phyloP scores from a whole-genome alignment of 2,797 vertebrate genomes.

The Hybognathus amarus region DNA sequence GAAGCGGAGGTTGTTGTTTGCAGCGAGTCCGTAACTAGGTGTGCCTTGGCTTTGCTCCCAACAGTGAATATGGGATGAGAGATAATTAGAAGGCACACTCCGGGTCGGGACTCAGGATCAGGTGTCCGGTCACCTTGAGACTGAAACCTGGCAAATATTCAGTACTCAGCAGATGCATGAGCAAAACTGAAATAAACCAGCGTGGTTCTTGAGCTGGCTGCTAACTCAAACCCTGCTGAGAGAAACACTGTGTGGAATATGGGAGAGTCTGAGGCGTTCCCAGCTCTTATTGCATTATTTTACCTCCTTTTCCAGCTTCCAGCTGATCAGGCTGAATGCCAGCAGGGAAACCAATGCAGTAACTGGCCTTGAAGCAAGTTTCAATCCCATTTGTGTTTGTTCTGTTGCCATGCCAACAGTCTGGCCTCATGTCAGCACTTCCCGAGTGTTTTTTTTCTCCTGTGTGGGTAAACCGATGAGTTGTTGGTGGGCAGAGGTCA shows the following conservation, averaged over 20 bases:
- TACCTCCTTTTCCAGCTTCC: conserved; percentile 69
- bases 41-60: conserved; percentile 45
- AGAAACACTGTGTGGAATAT: conserved; percentile 46
- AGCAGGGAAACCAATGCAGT: conserved; percentile 62
- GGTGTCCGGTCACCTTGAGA: conserved; percentile 56
- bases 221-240: conserved; percentile 57
- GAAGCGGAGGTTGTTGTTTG: conserved; percentile 2
- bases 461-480: neutral
- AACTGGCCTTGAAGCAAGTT: conserved; percentile 68
- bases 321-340: conserved; percentile 61
- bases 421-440: conserved; percentile 60
- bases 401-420: conserved; percentile 64
- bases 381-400: conserved; percentile 69
- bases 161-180: neutral
- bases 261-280: conserved; percentile 43
- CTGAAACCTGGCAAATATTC: conserved; percentile 52
- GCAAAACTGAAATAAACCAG: conserved; percentile 57
- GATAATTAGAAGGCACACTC: conserved; percentile 48
- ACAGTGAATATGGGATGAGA: conserved; percentile 38
- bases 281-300: conserved; percentile 58
- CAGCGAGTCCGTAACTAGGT: conserved; percentile 38
- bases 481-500: neutral
- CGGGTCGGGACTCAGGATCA: conserved; percentile 45
- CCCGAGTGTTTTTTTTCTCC: conserved; percentile 27
- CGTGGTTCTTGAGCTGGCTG: conserved; percentile 57